Conservation (phyloP, 2,888 invertebrate genomes). For the Drosophila merina region DNA sequence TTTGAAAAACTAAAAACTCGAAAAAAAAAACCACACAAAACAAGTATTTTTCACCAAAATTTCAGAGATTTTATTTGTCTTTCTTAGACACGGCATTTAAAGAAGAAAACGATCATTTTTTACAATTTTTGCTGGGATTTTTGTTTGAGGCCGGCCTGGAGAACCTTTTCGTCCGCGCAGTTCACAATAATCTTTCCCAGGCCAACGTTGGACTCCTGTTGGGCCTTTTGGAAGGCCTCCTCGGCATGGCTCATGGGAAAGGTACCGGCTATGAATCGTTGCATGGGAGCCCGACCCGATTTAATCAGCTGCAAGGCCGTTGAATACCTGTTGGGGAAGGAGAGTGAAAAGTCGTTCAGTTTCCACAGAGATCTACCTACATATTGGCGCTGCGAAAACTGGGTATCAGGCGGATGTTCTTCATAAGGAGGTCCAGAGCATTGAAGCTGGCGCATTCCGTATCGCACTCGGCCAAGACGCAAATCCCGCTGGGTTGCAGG, state of each 20-base stretch:
- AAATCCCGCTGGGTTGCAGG: conserved; percentile 71
- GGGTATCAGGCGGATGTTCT: conserved; percentile 75
- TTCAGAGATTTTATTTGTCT: background rate
- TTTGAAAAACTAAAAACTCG: conserved; percentile 1
- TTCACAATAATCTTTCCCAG: conserved; percentile 73
- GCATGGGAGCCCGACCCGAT: conserved; percentile 65
- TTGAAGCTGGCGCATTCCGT: conserved; percentile 78
- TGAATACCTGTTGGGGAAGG: conserved; percentile 65
- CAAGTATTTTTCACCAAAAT: background rate
- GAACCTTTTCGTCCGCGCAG: conserved; percentile 41
- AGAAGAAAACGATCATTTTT: background rate
- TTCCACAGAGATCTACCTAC: conserved; percentile 49
- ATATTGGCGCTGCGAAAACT: conserved; percentile 81
- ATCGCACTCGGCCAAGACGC: conserved; percentile 78
- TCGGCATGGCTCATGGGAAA: conserved; percentile 60
- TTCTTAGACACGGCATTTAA: conserved; percentile 32
- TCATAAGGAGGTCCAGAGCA: conserved; percentile 77
- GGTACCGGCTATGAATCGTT: conserved; percentile 60
- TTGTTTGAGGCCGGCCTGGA: conserved; percentile 19
- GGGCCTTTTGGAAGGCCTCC: conserved; percentile 69
- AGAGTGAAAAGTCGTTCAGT: background rate
- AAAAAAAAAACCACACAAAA: background rate
- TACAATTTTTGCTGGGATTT: conserved; percentile 1
- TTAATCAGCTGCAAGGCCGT: conserved; percentile 74
- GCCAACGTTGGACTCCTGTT: conserved; percentile 72